Percentiles rank a stretch among this genome's conserved stretches.
These are phyloP conservation scores for Holotrichia oblita DNA, from an alignment of 1,140 invertebrate species.

Conservation along the genomic window DNA sequence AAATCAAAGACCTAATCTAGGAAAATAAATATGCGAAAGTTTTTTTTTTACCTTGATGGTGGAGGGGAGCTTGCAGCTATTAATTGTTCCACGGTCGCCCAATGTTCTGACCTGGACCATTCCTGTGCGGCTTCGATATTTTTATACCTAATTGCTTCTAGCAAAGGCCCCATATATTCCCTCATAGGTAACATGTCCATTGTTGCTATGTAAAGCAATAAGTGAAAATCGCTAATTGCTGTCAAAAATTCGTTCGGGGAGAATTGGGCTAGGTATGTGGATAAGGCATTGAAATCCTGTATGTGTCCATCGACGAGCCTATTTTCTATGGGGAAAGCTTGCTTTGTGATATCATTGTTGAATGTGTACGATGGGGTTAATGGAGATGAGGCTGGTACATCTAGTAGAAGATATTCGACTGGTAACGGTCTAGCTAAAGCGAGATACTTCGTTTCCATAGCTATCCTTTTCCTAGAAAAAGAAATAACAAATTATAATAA, in stretches of 20 bases:
- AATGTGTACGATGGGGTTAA: conserved; percentile 84
- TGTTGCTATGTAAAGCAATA: conserved; percentile 87
- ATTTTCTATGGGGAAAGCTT: conserved; percentile 88
- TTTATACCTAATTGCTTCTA: conserved; percentile 79
- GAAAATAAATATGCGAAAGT: too few relatives aligned
- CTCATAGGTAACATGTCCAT: conserved; percentile 88
- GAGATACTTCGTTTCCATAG: conserved; percentile 96
- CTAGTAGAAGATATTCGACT: conserved; percentile 96
- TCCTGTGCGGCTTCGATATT: conserved; percentile 76
- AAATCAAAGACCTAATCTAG: too few relatives aligned
- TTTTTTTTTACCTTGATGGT: conserved; percentile 55
- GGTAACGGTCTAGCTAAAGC: conserved; percentile 93
- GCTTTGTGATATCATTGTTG: conserved; percentile 69
- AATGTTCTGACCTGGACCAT: conserved; percentile 81
- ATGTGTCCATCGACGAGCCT: conserved; percentile 82
- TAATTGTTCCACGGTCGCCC: conserved; percentile 90
- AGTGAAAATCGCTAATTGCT: conserved; percentile 92
- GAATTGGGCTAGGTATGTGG: conserved; percentile 78
- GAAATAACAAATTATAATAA: conserved; percentile 45
- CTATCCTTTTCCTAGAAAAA: conserved; percentile 89
- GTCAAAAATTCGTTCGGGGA: conserved; percentile 56
- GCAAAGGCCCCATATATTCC: conserved; percentile 78
- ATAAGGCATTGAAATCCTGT: conserved; percentile 84
- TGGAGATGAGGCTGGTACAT: conserved; percentile 96
- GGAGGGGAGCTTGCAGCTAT: conserved; percentile 74